phyloP scores from a whole-genome alignment of 2,888 invertebrate species.

The Amorpha juglandis region DNA sequence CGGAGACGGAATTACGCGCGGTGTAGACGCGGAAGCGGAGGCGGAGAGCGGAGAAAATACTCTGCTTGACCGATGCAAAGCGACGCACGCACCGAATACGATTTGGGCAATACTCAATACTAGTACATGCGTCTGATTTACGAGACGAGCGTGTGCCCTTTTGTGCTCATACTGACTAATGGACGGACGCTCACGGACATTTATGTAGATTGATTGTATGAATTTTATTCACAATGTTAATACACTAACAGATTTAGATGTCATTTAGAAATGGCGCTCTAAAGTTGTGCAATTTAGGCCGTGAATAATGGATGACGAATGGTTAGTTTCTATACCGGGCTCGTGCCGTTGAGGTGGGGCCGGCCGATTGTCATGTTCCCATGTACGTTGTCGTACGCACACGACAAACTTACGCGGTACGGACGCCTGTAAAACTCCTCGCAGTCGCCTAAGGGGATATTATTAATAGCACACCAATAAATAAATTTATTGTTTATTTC shows the following conservation, averaged over 20 bases:
- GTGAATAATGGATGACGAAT: constrained; percentile 84
- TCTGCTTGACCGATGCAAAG: constrained; percentile 28
- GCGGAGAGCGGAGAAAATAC: constrained; percentile 40
- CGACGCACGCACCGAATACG: constrained; percentile 72
- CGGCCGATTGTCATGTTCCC: constrained; percentile 51
- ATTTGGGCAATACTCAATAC: constrained; percentile 82
- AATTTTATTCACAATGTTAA: constrained; percentile 85
- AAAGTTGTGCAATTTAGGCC: constrained; percentile 84
- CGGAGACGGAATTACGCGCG: constrained; percentile 10
- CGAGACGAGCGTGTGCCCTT: constrained; percentile 83
- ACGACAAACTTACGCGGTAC: not conserved
- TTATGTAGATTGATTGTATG: constrained; percentile 85
- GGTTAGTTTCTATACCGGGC: constrained; percentile 72
- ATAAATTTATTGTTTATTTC: too few relatives aligned
- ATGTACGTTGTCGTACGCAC: constrained; percentile 1
- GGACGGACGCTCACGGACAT: constrained; percentile 84
- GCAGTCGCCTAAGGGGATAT: not conserved
- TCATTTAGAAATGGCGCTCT: constrained; percentile 84
- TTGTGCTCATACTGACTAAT: constrained; percentile 83
- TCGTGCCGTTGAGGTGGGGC: constrained; percentile 74
- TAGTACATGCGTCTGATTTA: constrained; percentile 81
- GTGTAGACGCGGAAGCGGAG: not conserved
- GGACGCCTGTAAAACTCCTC: not conserved
- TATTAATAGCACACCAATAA: too few relatives aligned
- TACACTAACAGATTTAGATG: constrained; percentile 85